Conservation (phyloP, 2,888 invertebrate species). For the Sceliomorpha sp. region DNA sequence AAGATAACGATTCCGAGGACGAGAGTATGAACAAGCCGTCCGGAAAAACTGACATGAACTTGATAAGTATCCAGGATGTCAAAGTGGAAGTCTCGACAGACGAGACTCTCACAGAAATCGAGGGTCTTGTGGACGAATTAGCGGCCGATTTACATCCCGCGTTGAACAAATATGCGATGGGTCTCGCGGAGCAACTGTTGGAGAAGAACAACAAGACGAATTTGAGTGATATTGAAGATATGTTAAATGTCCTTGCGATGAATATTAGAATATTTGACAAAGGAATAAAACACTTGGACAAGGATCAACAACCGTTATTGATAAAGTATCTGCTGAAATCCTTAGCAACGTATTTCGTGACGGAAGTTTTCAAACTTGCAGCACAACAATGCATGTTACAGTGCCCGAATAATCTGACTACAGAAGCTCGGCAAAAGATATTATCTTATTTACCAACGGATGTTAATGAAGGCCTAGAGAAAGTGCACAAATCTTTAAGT, state of each 20-base stretch:
- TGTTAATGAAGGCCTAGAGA: constrained; percentile 84
- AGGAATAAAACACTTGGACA: constrained; percentile 85
- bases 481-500: constrained; percentile 86
- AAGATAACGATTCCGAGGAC: constrained; percentile 86
- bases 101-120: constrained; percentile 84
- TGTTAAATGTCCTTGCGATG: constrained; percentile 87
- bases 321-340: constrained; percentile 92
- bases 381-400: constrained; percentile 84
- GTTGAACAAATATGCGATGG: constrained; percentile 85
- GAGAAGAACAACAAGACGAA: constrained; percentile 83
- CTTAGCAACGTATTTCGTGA: constrained; percentile 90
- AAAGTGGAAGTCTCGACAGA: constrained; percentile 83
- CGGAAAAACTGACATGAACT: constrained; percentile 83
- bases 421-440: constrained; percentile 84
- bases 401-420: constrained; percentile 84
- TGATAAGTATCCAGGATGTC: constrained; percentile 86
- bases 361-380: constrained; percentile 89
- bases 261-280: constrained; percentile 91
- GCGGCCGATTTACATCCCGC: constrained; percentile 86
- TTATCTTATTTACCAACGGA: constrained; percentile 85
- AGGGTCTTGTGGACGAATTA: constrained; percentile 86
- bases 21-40: constrained; percentile 78
- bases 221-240: constrained; percentile 84
- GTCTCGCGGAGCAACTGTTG: constrained; percentile 87
- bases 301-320: constrained; percentile 85